A percentile compares a stretch with the other conserved stretches of the same genome.
These are phyloP conservation scores for Lagria hirta DNA, from an alignment of 2,888 invertebrate species.

Conservation along the genomic window DNA sequence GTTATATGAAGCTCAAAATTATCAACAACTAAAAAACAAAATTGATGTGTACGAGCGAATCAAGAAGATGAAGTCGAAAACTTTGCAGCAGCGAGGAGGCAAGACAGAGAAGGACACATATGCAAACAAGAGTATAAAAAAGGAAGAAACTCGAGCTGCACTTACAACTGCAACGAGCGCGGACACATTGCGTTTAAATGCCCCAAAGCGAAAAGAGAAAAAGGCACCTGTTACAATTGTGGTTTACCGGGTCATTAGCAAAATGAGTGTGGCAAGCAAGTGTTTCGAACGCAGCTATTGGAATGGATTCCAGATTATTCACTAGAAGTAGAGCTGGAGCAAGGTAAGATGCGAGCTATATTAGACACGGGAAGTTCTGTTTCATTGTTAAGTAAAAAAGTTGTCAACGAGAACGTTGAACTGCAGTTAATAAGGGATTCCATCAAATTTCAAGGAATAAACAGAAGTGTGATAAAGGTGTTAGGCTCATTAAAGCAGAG, in stretches of 20 bases:
- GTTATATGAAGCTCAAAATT: constrained; percentile 28
- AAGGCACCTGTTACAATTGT: not conserved
- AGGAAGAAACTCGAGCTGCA: too few species aligned
- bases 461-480: not conserved
- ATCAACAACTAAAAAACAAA: constrained; percentile 27
- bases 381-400: not conserved
- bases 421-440: constrained; percentile 3
- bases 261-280: not conserved
- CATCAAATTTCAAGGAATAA: not conserved
- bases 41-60: constrained; percentile 30
- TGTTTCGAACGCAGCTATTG: not conserved
- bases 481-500: not conserved
- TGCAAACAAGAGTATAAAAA: too few species aligned
- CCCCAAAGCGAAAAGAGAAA: not conserved
- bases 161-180: constrained; percentile 1
- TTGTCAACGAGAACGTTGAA: too few species aligned
- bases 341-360: not conserved
- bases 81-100: too few species aligned
- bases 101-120: too few species aligned
- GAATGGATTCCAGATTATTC: not conserved
- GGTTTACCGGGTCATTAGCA: not conserved
- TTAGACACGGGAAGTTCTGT: not conserved
- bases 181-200: constrained; percentile 3
- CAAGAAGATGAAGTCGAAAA: too few species aligned
- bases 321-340: not conserved